Conservation (phyloP, 2,113 vertebrate species). For the Marmota monax region DNA sequence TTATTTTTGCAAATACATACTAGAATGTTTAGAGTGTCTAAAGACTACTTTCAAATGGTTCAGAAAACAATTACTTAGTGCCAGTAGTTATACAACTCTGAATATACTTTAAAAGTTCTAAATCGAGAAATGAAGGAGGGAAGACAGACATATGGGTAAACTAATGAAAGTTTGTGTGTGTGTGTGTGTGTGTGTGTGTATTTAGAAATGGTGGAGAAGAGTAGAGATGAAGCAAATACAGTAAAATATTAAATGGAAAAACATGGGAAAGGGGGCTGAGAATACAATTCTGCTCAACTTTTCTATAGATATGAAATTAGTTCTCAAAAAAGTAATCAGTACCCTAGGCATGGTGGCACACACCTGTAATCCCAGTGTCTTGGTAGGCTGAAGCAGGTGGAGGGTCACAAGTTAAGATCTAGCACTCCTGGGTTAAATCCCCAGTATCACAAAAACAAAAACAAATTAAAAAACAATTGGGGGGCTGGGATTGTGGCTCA, state of each 20-base stretch:
- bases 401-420: too few species aligned
- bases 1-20: background rate
- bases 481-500: too few species aligned
- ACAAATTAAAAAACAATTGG: background rate
- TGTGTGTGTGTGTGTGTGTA: background rate
- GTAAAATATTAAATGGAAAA: conserved; percentile 12
- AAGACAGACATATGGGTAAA: background rate
- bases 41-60: conserved; percentile 36
- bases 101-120: background rate
- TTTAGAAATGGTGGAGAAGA: background rate
- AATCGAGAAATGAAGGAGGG: background rate
- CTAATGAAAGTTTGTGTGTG: background rate
- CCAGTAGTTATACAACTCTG: background rate
- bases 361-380: too few species aligned
- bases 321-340: background rate
- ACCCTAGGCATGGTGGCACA: too few species aligned
- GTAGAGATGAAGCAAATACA: background rate
- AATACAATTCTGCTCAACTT: background rate
- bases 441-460: too few species aligned
- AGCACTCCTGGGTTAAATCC: too few species aligned
- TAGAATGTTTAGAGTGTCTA: background rate
- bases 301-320: background rate
- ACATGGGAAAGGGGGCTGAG: background rate
- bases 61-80: background rate
- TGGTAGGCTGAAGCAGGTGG: too few species aligned